These are phyloP conservation scores for Parapristionchus giblindavisi DNA, from an alignment of 2,888 invertebrate genomes.

Conservation along the genomic window DNA sequence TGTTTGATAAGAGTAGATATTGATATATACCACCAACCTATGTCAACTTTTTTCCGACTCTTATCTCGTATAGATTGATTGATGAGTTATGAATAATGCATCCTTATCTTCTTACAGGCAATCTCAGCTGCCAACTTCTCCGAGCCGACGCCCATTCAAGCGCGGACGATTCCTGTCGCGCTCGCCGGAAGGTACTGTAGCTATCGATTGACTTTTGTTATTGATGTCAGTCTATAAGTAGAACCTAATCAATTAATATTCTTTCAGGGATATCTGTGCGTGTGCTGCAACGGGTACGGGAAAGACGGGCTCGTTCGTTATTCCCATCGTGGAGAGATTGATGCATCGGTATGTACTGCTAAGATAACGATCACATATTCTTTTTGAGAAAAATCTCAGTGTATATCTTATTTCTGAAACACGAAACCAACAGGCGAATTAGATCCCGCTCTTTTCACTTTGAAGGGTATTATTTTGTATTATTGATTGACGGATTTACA, in stretches of 20 bases:
- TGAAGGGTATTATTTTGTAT: not conserved
- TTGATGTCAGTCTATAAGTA: not conserved
- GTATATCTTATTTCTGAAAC: not conserved
- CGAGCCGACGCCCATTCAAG: slow-evolving; percentile 95
- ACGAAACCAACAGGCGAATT: too few relatives aligned
- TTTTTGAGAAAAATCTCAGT: not conserved
- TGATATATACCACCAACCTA: not conserved
- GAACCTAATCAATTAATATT: not conserved
- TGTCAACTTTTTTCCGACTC: too few relatives aligned
- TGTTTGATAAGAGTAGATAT: not conserved
- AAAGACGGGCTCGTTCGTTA: slow-evolving; percentile 98
- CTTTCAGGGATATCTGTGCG: slow-evolving; percentile 84
- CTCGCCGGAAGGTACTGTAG: slow-evolving; percentile 77
- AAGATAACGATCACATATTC: not conserved
- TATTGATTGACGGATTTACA: slow-evolving; percentile 30
- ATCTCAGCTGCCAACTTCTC: slow-evolving; percentile 87
- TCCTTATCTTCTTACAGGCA: slow-evolving; percentile 74
- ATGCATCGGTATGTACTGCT: slow-evolving; percentile 77
- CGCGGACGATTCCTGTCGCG: slow-evolving; percentile 91
- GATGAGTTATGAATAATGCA: not conserved
- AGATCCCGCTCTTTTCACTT: too few relatives aligned
- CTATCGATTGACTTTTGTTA: not conserved
- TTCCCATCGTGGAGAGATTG: slow-evolving; percentile 92
- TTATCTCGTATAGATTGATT: too few relatives aligned
- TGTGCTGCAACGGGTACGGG: slow-evolving; percentile 95